Evolutionary conservation across 53 echinoderm and acorn worm genomes (phyloP).

Genomic region (Patiria pectinifera): DNA sequence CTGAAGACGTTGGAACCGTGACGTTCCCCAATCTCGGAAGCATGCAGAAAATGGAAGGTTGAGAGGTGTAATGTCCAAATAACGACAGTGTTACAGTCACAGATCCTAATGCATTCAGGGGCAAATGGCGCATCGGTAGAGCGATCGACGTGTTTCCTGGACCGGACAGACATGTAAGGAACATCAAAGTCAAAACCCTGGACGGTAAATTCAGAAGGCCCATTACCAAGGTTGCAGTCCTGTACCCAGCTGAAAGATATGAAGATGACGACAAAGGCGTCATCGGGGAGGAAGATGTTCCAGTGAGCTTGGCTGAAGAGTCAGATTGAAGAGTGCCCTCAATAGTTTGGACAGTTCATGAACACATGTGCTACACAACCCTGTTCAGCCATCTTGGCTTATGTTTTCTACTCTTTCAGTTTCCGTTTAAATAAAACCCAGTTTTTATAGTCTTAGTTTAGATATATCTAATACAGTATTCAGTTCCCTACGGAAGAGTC

Average conservation of each 20-base stretch:
- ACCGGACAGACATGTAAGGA: slow-evolving; percentile 59
- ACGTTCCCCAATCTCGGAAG: slow-evolving; percentile 62
- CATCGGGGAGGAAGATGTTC: no score
- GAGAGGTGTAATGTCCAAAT: slow-evolving; percentile 55
- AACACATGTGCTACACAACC: no score
- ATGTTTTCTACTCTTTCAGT: no score
- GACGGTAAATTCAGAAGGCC: slow-evolving; percentile 48
- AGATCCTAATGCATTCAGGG: slow-evolving; percentile 61
- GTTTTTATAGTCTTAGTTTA: no score
- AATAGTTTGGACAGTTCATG: no score
- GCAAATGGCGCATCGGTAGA: slow-evolving; percentile 65
- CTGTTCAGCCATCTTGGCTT: no score
- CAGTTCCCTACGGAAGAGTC: no score
- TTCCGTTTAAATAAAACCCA: no score
- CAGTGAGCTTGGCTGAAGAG: no score
- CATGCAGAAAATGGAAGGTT: slow-evolving; percentile 62
- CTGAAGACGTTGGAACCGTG: slow-evolving; percentile 67
- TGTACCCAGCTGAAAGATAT: slow-evolving; percentile 67
- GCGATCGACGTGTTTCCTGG: slow-evolving; percentile 63
- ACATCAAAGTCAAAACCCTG: slow-evolving; percentile 61
- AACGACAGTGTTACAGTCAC: slow-evolving; percentile 59
- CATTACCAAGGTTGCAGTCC: slow-evolving; percentile 55
- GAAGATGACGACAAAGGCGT: background rate
- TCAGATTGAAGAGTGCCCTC: no score
- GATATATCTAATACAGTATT: no score